phyloP scores from a whole-genome alignment of 2,113 vertebrate species.

The Mobula birostris region DNA sequence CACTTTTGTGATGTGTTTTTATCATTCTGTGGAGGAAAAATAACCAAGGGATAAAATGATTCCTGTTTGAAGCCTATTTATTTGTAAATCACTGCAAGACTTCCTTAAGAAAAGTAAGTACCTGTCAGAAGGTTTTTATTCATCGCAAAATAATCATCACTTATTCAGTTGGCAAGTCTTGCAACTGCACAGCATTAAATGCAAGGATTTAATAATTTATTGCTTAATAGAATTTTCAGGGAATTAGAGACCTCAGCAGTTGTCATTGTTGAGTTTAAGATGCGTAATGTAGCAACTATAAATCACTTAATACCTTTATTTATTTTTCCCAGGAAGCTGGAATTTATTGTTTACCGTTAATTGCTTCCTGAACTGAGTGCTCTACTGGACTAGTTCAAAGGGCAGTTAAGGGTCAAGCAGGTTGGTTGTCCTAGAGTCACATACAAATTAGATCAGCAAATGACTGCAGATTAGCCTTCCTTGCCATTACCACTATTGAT shows the following conservation, averaged over 20 bases:
- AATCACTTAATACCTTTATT: neutral
- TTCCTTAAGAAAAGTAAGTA: neutral
- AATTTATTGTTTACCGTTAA: too few relatives aligned
- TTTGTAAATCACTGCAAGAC: neutral
- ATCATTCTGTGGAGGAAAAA: too few relatives aligned
- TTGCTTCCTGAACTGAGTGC: too few relatives aligned
- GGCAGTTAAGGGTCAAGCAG: too few relatives aligned
- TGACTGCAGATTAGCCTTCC: too few relatives aligned
- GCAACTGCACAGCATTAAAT: slow-evolving; percentile 2
- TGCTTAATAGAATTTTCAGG: neutral
- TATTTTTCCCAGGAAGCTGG: too few relatives aligned
- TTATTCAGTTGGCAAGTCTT: slow-evolving; percentile 14
- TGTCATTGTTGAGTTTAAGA: neutral
- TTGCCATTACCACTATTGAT: too few relatives aligned
- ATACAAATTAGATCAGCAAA: too few relatives aligned
- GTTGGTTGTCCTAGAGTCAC: too few relatives aligned
- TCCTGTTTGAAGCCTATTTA: neutral
- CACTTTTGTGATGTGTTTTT: neutral
- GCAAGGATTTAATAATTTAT: slow-evolving; percentile 34
- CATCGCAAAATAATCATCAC: slow-evolving; percentile 26
- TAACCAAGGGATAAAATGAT: neutral
- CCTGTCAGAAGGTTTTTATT: slow-evolving; percentile 16
- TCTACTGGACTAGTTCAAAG: too few relatives aligned
- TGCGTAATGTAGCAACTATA: neutral
- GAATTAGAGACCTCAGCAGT: slow-evolving; percentile 4